Base-by-base conservation (phyloP, 1,140 invertebrate species). In the Drosophila nikananu region DNA sequence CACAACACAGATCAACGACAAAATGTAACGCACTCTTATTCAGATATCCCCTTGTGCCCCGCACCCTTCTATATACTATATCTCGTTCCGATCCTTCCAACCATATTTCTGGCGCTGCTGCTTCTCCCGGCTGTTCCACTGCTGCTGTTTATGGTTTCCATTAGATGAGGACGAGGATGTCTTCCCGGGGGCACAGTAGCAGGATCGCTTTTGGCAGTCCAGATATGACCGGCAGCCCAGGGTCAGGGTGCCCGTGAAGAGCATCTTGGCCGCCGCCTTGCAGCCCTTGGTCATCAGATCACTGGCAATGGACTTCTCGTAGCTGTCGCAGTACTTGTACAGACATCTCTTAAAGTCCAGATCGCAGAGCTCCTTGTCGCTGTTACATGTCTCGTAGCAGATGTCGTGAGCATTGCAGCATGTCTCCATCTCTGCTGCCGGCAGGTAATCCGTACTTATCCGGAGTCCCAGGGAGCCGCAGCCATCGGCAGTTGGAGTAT, bases 351-450 rank as follows among this genome's bases (percentile, higher is more conserved):
- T 97, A 86, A 98, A 98, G 35, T 96, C 95, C 49, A 97, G 92
- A 93, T 98, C 97, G 94, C 97, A 98, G 1, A 96, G 94, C 91
- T 98, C 97, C 93, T 97, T 98, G 52, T 97, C 96, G 35, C 93
- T 95, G 77, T 97, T 97, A 91, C 97, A 98, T 5, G 96, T 97
- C 71, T 97, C 97, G 83, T 98, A 98, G 92, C 97, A 98, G 70
- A 97, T 95, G 80, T 98, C 97, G 93, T 98, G 97, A 3, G 91
- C 83, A 91, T 98, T 95, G 93, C 97, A 98, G 86, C 97, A 98
- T 74, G 95, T 95, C 10, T 96, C 96, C 96, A 98, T 97, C 92
- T 96, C 95, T 27, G 94, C 94, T 12, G 96, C 93, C 10, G 97
- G 97, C 30, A 98, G 93, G 81, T 96, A 96, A 70, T 97, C 95